Evolutionary conservation across 2,113 vertebrate genomes (phyloP).

Genomic region (Myotis davidii): DNA sequence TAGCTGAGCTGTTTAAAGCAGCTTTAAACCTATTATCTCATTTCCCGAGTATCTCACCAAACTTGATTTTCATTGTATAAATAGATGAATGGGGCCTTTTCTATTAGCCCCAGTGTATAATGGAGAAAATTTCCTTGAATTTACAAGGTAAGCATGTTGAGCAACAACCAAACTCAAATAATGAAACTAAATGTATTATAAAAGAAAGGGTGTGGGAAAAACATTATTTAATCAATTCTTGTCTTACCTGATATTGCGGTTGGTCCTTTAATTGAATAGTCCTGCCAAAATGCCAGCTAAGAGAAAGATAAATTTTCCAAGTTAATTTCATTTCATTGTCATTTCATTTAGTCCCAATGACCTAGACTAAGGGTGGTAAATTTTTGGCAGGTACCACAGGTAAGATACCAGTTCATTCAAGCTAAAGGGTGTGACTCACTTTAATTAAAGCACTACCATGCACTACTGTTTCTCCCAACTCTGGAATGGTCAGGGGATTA

Average conservation of each 20-base stretch:
- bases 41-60: slow-evolving; percentile 71
- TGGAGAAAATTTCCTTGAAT: slow-evolving; percentile 47
- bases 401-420: slow-evolving; percentile 1
- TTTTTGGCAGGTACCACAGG: background rate
- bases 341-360: slow-evolving; percentile 39
- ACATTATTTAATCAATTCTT: background rate
- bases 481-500: background rate
- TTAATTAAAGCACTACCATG: background rate
- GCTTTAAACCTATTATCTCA: slow-evolving; percentile 67
- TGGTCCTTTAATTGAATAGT: slow-evolving; percentile 84
- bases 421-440: background rate
- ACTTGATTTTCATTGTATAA: slow-evolving; percentile 76
- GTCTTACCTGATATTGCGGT: slow-evolving; percentile 85
- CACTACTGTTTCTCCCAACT: background rate
- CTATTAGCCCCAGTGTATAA: background rate
- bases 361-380: background rate
- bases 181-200: slow-evolving; percentile 48
- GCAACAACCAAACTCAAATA: slow-evolving; percentile 64
- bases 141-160: slow-evolving; percentile 31
- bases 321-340: slow-evolving; percentile 28
- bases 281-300: slow-evolving; percentile 92
- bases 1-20: slow-evolving; percentile 42
- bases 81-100: slow-evolving; percentile 19
- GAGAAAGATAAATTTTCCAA: slow-evolving; percentile 55
- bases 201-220: background rate